Evolutionary conservation across 1,140 invertebrate species (phyloP).

Genomic region (Cydia pomonella): DNA sequence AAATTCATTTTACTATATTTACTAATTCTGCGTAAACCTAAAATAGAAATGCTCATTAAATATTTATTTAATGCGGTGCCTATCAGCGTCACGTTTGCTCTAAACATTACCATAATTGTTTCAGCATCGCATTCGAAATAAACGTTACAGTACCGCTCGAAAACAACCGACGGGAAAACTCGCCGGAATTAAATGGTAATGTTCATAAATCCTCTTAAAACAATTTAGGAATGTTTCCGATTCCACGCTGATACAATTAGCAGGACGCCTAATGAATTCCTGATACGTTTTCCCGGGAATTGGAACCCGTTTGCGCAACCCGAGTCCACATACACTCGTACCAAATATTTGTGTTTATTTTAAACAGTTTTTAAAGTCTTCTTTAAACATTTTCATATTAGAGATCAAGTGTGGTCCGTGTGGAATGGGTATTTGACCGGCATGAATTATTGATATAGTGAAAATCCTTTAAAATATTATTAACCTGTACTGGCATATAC

Average conservation of each 20-base stretch:
- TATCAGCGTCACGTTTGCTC: conserved; percentile 20
- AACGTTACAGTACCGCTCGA: not conserved
- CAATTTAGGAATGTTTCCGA: conserved; percentile 31
- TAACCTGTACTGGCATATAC: too few relatives aligned
- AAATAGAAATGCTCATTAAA: conserved; percentile 13
- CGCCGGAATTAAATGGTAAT: conserved; percentile 28
- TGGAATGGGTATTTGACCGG: too few relatives aligned
- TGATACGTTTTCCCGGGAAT: not conserved
- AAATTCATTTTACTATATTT: too few relatives aligned
- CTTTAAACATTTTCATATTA: too few relatives aligned
- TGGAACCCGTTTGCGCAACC: not conserved
- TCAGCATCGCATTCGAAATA: conserved; percentile 21
- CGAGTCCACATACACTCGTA: not conserved
- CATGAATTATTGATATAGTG: too few relatives aligned
- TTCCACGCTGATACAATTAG: conserved; percentile 23
- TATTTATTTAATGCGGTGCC: conserved; percentile 25
- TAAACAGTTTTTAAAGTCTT: not conserved
- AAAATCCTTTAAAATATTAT: too few relatives aligned
- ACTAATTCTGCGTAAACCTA: not conserved
- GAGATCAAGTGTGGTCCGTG: too few relatives aligned
- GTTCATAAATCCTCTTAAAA: conserved; percentile 31
- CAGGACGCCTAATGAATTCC: conserved; percentile 25
- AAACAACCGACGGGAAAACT: conserved; percentile 1
- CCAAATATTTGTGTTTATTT: not conserved
- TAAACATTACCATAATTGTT: conserved; percentile 31